Conservation (phyloP, 2,888 invertebrate genomes). For the Byasa hedistus region DNA sequence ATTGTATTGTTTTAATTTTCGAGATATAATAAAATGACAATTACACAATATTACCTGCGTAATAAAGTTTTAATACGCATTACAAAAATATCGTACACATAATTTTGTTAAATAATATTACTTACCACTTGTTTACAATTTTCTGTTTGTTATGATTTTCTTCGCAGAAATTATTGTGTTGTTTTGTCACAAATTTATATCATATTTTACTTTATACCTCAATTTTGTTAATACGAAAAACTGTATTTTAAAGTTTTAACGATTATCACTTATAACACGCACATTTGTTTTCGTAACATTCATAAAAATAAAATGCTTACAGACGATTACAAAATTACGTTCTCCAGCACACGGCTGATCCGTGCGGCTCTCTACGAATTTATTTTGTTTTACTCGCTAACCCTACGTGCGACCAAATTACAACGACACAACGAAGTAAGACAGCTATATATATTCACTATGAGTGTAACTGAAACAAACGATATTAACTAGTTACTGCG, state of each 20-base stretch:
- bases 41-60: neutral
- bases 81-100: neutral
- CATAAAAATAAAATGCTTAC: constrained; percentile 47
- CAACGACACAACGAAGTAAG: neutral
- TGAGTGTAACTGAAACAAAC: constrained; percentile 2
- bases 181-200: constrained; percentile 21
- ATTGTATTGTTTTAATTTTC: neutral
- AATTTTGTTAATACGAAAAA: constrained; percentile 7
- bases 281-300: constrained; percentile 28
- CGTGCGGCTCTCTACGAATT: constrained; percentile 50
- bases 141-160: constrained; percentile 10
- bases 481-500: neutral
- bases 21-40: neutral
- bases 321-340: constrained; percentile 59
- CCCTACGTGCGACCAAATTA: neutral
- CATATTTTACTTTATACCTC: neutral
- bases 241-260: neutral
- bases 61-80: neutral
- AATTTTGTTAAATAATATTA: constrained; percentile 4
- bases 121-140: constrained; percentile 23
- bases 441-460: constrained; percentile 3
- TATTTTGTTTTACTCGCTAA: constrained; percentile 43
- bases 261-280: constrained; percentile 16
- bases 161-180: constrained; percentile 18
- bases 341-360: constrained; percentile 54